These are phyloP conservation scores for Aricia agestis DNA, from an alignment of 1,140 invertebrate genomes.

Conservation along the genomic window DNA sequence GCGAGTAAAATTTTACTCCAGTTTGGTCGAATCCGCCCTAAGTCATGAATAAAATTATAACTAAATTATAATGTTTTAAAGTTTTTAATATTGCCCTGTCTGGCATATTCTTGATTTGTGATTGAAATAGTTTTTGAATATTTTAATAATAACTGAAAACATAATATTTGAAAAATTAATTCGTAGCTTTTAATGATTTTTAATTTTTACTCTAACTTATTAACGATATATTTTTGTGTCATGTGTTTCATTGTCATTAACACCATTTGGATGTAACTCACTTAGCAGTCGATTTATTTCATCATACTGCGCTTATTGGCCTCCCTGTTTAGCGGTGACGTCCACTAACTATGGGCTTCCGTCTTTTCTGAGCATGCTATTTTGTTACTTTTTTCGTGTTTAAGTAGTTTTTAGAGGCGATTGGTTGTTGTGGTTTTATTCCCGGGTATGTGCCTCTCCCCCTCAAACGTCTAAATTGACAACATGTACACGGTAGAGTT, in stretches of 20 bases:
- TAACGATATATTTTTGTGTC: conserved; percentile 17
- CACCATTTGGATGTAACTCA: conserved; percentile 8
- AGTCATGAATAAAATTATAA: not conserved
- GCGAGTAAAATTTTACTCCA: too few species aligned
- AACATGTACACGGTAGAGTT: conserved; percentile 42
- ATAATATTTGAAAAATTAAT: not conserved
- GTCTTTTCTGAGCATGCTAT: conserved; percentile 11
- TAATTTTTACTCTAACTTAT: not conserved
- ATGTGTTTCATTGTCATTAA: conserved; percentile 3
- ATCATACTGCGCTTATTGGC: not conserved
- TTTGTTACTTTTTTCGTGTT: not conserved
- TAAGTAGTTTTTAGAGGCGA: conserved; percentile 28
- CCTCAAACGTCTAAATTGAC: conserved; percentile 30
- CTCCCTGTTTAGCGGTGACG: not conserved
- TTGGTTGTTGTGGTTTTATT: conserved; percentile 50
- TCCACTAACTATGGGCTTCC: not conserved
- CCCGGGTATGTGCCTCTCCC: conserved; percentile 26
- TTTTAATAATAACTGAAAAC: not conserved
- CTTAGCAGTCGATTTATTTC: conserved; percentile 16
- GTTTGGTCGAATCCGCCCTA: too few species aligned
- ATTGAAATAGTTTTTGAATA: not conserved
- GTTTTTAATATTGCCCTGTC: not conserved
- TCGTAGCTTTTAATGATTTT: not conserved
- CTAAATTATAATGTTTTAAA: not conserved
- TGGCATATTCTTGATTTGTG: too few species aligned